A percentile compares a stretch with the other conserved stretches of the same genome.
phyloP scores from a whole-genome alignment of 2,888 invertebrate genomes.

The Papilio elwesi region DNA sequence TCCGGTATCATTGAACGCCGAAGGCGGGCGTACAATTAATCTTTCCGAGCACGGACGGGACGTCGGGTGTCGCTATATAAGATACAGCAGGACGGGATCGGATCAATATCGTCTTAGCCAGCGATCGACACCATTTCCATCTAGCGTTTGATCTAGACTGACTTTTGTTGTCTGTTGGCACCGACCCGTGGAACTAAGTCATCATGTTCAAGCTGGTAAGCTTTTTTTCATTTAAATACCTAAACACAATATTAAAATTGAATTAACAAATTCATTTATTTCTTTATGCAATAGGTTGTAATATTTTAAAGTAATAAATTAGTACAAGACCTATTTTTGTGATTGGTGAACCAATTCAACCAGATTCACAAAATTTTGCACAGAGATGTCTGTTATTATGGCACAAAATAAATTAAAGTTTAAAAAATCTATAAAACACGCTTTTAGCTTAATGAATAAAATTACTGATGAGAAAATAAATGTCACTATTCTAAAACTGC shows the following conservation, averaged over 20 bases:
- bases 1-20: slow-evolving; percentile 61
- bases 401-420: no score
- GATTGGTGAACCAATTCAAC: no score
- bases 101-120: slow-evolving; percentile 51
- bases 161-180: slow-evolving; percentile 54
- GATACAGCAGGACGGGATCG: slow-evolving; percentile 47
- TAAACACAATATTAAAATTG: background rate
- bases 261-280: background rate
- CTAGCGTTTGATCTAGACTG: slow-evolving; percentile 67
- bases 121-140: slow-evolving; percentile 62
- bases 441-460: no score
- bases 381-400: no score
- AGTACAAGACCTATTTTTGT: no score
- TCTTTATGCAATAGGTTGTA: no score
- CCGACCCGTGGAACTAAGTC: slow-evolving; percentile 37
- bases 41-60: slow-evolving; percentile 76
- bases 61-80: slow-evolving; percentile 65
- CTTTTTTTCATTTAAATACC: background rate
- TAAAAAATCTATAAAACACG: no score
- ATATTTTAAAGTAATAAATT: no score
- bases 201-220: slow-evolving; percentile 77
- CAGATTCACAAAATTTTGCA: no score
- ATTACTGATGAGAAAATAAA: no score
- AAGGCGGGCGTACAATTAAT: slow-evolving; percentile 66
- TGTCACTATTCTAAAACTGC: no score